Base-by-base conservation (phyloP, 2,113 vertebrate species). In the Microcebus tavaratra region DNA sequence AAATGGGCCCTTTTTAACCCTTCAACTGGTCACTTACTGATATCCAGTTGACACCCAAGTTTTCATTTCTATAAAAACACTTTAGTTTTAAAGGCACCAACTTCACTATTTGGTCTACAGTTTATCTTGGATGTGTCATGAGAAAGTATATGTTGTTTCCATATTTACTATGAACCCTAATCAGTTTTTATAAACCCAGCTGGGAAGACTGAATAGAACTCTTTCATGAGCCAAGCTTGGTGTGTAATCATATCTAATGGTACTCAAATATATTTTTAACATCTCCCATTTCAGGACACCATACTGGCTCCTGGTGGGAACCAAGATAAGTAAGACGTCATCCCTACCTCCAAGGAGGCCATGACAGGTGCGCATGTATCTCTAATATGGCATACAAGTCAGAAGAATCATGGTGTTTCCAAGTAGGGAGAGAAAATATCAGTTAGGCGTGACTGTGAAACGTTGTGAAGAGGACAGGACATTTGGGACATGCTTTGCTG, bases 51-150 rank as follows among this genome's bases (percentile, higher is more conserved):
- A 27, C 45, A 79, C 34, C 50, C 63, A 91, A 53, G 18, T 68
- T 92, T 96, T 87, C 27, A 17, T 90, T 80, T 96, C 85, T 80
- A 72, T 82, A 86, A 86, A 67, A 70, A 65, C 45, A 17, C 53
- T 94, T 93, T 90, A 20, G 17, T 83, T 83, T 88, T 90, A 88
- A 96, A 94, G 81, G 50, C 20, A 83, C 29, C 18, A 48, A 73
- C 45, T 81, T 68, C 45, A 82, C n/a, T 83, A 20, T 73, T 50
- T 90, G n/a, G 50, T 29, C n/a, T 92, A 78, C 17, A 88, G n/a
- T 76, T 90, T 94, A 70, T 55, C 76, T 90, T 59, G 42, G 6
- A 25, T 95, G 75, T 95, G 34, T 90, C 50, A 53, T 42, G 36
- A 50, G 25, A 70, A 94, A 92, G 13, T 82, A 9, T 86, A 31